Evolutionary conservation across 2,888 invertebrate genomes (phyloP).

Genomic region (Pediacus dermestoides): DNA sequence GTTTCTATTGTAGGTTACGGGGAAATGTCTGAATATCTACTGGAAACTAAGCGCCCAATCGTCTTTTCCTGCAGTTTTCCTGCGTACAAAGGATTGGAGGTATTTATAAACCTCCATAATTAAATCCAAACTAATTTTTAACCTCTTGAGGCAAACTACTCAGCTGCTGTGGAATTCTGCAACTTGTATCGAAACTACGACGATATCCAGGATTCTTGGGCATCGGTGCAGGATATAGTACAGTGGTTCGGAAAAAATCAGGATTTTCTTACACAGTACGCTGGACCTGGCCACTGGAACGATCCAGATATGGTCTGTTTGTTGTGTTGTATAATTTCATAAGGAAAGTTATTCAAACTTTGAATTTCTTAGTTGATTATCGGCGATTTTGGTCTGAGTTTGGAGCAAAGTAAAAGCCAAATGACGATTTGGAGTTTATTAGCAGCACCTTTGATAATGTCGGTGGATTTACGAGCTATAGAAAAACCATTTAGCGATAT

Average conservation of each 20-base stretch:
- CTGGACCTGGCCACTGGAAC: slow-evolving; percentile 66
- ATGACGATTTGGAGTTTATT: slow-evolving; percentile 69
- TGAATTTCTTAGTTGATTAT: slow-evolving; percentile 48
- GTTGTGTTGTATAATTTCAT: background rate
- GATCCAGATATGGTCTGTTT: slow-evolving; percentile 63
- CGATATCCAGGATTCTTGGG: slow-evolving; percentile 63
- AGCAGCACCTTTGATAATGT: slow-evolving; percentile 65
- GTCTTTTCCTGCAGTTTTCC: slow-evolving; percentile 80
- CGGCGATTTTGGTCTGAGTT: slow-evolving; percentile 58
- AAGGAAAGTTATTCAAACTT: background rate
- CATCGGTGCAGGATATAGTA: slow-evolving; percentile 54
- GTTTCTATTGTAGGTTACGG: too few relatives aligned
- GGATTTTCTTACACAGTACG: slow-evolving; percentile 52
- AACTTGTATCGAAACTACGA: slow-evolving; percentile 64
- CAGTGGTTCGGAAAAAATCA: slow-evolving; percentile 60
- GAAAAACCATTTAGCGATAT: slow-evolving; percentile 54
- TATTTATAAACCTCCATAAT: slow-evolving; percentile 17
- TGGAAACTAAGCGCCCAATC: too few relatives aligned
- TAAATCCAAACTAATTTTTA: slow-evolving; percentile 28
- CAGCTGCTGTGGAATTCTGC: slow-evolving; percentile 54
- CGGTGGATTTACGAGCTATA: slow-evolving; percentile 56
- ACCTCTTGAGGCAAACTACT: slow-evolving; percentile 54
- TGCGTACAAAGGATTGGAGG: slow-evolving; percentile 60
- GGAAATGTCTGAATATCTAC: too few relatives aligned
- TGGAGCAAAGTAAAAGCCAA: slow-evolving; percentile 61